Evolutionary conservation across 1,140 invertebrate species (phyloP).

Genomic region (Pissodes strobi): DNA sequence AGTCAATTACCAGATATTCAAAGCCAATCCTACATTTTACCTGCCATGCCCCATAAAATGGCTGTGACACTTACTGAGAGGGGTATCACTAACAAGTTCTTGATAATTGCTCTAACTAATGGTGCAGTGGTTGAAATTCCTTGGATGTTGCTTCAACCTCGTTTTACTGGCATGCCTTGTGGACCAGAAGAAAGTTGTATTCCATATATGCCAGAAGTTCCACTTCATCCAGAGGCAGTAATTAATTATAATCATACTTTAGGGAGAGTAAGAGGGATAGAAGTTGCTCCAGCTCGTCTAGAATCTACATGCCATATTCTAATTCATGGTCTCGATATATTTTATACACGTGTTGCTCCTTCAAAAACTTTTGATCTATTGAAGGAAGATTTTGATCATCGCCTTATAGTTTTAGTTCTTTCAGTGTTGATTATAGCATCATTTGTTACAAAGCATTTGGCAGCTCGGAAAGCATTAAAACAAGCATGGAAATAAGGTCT

Average conservation of each 20-base stretch:
- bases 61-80: conserved; percentile 86
- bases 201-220: conserved; percentile 95
- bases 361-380: conserved; percentile 98
- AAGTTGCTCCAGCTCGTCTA: conserved; percentile 88
- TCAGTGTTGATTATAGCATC: conserved; percentile 81
- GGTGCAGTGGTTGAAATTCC: conserved; percentile 89
- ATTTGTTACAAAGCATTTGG: conserved; percentile 88
- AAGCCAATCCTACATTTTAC: conserved; percentile 89
- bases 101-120: conserved; percentile 81
- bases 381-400: conserved; percentile 99
- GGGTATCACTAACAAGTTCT: conserved; percentile 93
- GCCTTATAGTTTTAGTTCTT: conserved; percentile 89
- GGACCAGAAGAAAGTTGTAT: conserved; percentile 88
- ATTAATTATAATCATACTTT: conserved; percentile 97
- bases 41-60: conserved; percentile 78
- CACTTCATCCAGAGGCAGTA: conserved; percentile 83
- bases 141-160: conserved; percentile 88
- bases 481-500: conserved; percentile 89
- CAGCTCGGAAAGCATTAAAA: conserved; percentile 88
- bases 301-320: conserved; percentile 97
- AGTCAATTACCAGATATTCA: conserved; percentile 80
- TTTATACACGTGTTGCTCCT: conserved; percentile 94
- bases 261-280: conserved; percentile 73
- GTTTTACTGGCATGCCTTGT: conserved; percentile 70
- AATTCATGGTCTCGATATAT: conserved; percentile 93